Percentiles rank a stretch among this genome's conserved stretches.
These are phyloP conservation scores for Helogale parvula DNA, from an alignment of 2,113 vertebrate species.

Conservation along the genomic window DNA sequence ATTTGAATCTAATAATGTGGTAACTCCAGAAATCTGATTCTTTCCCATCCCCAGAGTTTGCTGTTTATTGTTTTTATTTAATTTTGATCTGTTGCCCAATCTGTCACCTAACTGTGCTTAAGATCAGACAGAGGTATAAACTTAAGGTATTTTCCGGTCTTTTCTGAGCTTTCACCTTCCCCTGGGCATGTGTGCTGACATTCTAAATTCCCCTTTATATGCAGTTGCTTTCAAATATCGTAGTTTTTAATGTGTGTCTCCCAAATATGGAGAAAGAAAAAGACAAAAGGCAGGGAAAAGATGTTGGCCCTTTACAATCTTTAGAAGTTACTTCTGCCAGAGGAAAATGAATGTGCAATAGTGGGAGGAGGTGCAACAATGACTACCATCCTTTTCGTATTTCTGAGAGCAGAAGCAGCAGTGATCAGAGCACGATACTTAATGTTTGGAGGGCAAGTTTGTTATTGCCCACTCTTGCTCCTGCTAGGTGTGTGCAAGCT, in stretches of 20 bases:
- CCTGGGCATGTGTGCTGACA: neutral
- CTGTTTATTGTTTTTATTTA: neutral
- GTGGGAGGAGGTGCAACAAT: neutral
- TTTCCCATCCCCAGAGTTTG: neutral
- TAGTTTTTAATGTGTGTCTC: neutral
- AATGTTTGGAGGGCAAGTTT: neutral
- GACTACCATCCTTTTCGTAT: neutral
- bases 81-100: neutral
- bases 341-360: neutral
- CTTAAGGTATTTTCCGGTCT: neutral
- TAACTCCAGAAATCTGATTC: neutral
- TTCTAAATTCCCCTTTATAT: neutral
- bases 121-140: neutral
- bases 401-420: neutral
- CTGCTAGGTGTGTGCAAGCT: neutral
- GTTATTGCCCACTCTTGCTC: neutral
- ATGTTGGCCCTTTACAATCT: neutral
- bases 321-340: neutral
- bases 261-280: neutral
- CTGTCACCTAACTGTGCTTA: neutral
- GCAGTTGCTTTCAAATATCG: neutral
- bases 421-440: neutral
- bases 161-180: neutral
- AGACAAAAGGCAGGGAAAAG: neutral
- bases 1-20: neutral